phyloP scores from a whole-genome alignment of 2,113 vertebrate species.

The Centrocercus urophasianus region DNA sequence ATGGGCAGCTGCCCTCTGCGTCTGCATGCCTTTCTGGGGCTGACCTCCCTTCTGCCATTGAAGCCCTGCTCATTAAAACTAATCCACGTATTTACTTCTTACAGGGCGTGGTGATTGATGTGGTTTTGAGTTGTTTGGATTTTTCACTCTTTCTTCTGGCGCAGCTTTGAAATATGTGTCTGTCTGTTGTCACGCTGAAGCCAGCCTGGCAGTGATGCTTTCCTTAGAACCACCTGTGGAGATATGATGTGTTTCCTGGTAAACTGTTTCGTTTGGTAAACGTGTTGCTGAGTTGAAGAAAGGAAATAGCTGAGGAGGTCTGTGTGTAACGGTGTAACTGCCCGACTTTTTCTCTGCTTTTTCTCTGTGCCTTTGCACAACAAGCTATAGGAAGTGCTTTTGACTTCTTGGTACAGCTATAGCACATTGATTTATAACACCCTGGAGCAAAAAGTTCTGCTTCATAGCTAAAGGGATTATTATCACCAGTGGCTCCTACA shows the following conservation, averaged over 20 bases:
- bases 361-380: background rate
- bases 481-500: background rate
- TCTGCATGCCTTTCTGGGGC: background rate
- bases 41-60: background rate
- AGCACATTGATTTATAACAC: background rate
- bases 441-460: background rate
- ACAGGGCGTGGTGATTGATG: background rate
- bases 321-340: background rate
- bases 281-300: background rate
- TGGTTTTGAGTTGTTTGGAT: background rate
- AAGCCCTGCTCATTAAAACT: background rate
- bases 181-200: conserved; percentile 13
- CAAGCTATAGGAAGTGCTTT: background rate
- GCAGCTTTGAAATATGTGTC: background rate
- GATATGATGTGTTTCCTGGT: background rate
- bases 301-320: background rate
- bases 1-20: background rate
- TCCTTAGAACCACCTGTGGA: background rate
- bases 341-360: background rate
- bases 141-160: background rate
- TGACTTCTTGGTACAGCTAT: background rate
- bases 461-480: background rate
- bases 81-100: background rate
- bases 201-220: conserved; percentile 36
- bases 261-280: background rate